Conservation (phyloP, 2,797 vertebrate genomes). For the Graptemys geographica region DNA sequence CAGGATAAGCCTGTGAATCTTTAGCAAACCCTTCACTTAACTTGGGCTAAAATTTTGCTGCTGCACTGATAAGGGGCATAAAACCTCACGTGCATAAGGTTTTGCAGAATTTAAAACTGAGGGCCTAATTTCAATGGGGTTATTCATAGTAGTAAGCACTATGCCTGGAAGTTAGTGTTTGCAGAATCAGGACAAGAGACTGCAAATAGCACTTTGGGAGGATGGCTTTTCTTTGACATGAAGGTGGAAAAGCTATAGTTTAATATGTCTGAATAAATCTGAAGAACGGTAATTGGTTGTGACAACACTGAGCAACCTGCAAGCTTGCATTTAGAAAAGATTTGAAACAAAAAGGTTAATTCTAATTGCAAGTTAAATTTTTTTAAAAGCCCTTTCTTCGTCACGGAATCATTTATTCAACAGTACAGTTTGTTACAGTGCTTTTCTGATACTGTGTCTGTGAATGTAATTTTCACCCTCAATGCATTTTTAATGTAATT, state of each 20-base stretch:
- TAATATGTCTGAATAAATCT: neutral
- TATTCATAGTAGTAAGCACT: neutral
- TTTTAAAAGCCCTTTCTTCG: neutral
- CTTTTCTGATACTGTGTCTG: conserved; percentile 16
- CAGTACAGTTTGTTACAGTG: conserved; percentile 37
- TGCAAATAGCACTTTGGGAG: neutral
- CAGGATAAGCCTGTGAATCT: neutral
- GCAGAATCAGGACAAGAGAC: neutral
- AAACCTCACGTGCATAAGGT: neutral
- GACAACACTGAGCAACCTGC: neutral
- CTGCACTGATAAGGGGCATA: neutral
- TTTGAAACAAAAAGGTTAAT: conserved; percentile 40
- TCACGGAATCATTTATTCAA: conserved; percentile 56
- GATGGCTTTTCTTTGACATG: neutral
- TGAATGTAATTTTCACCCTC: conserved; percentile 41
- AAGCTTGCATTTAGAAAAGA: neutral
- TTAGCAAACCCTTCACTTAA: neutral
- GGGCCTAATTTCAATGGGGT: neutral
- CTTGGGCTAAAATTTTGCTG: neutral
- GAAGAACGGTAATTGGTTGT: neutral
- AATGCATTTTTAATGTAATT: conserved; percentile 54
- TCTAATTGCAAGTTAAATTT: conserved; percentile 27
- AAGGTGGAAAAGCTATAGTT: neutral
- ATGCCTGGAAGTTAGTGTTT: neutral
- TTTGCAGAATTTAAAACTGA: neutral